Conservation (phyloP, 2,888 invertebrate species). For the Dexiosoma caninum region DNA sequence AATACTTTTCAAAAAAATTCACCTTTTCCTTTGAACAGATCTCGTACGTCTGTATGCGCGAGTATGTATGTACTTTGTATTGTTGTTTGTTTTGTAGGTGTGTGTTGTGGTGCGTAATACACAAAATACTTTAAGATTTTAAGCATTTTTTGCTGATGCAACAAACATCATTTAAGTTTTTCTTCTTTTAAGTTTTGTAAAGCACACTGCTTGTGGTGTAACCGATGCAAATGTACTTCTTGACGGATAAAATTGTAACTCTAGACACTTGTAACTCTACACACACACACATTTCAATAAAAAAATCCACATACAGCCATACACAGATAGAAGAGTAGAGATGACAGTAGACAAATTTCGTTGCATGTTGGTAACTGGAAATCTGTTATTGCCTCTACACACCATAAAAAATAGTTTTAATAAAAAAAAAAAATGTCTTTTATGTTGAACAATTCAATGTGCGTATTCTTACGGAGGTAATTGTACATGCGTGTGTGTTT, state of each 20-base stretch:
- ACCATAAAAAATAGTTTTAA: conserved; percentile 48
- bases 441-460: conserved; percentile 25
- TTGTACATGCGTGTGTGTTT: conserved; percentile 5
- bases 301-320: background rate
- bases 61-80: conserved; percentile 26
- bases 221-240: conserved; percentile 57
- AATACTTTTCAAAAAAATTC: no score
- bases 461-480: conserved; percentile 43
- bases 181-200: background rate
- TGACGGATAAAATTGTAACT: conserved; percentile 34
- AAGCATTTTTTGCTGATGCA: conserved; percentile 37
- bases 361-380: background rate
- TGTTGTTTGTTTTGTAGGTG: background rate
- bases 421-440: conserved; percentile 2
- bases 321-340: no score
- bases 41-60: no score
- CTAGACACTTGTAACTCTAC: background rate
- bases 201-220: conserved; percentile 37
- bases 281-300: conserved; percentile 10
- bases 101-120: background rate
- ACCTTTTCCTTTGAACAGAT: no score
- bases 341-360: background rate
- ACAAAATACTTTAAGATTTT: conserved; percentile 22
- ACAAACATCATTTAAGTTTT: conserved; percentile 39
- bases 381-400: conserved; percentile 44